Base-by-base conservation (phyloP, 2,888 invertebrate species). In the Caenorhabditis doughertyi region DNA sequence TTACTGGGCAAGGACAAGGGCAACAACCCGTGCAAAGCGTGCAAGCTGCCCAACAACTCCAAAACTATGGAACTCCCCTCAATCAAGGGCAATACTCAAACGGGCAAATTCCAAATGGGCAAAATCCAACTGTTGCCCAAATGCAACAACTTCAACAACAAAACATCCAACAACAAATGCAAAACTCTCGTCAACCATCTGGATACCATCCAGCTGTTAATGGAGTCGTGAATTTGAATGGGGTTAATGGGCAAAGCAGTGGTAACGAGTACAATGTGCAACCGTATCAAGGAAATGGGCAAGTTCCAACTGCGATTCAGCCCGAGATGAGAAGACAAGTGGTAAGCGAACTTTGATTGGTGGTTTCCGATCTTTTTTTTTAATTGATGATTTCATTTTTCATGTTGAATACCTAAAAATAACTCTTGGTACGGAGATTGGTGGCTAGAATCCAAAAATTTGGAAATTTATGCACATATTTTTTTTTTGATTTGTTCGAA, bases 161-260 rank as follows among this genome's bases (percentile, higher is more conserved):
- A 32, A 58, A 51, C 42, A 42, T 60, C 16, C 58, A 62, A 16
- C 51, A 56, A 32, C n/a, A 7, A 9, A 39, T 44, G 49, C 64
- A 56, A 27, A 39, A 44, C 18, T 72, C 71, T 21, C 29, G 42
- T 16, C 79, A 72, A 29, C 73, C 67, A 1, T 44, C 53, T 13
- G 83, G 83, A 1, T 83, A 79, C 21, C 83, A 83, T 56, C 83
- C 83, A 11, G 81, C 77, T 3, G 85, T 85, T 3, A 79, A 77
- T 47, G 85, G 84, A 60, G 81, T 85, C 11, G 84, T 84, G 2
- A 86, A 85, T 49, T 56, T 83, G 51, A 81, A 85, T 42, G 86
- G 86, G 60, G 79, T 85, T 7, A 86, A 83, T 68, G 86, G 82
- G 42, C 81, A 82, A 25, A 85, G 60, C 51, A 76, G 74, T 2